A percentile compares a stretch with the other conserved stretches of the same genome.
phyloP scores from a whole-genome alignment of 1,140 invertebrate species.

The Drosophila yakuba region DNA sequence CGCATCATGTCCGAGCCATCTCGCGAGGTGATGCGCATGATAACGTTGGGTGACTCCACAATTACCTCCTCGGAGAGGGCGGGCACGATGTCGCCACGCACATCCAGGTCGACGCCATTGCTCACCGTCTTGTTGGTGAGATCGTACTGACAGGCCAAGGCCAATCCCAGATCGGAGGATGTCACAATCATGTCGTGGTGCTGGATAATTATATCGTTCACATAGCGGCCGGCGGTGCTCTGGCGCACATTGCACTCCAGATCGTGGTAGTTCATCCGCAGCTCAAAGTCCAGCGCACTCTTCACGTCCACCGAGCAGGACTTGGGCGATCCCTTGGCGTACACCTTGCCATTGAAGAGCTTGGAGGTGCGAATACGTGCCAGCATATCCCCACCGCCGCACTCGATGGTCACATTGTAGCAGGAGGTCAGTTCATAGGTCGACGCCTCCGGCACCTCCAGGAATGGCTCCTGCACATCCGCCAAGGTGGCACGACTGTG shows the following conservation, averaged over 20 bases:
- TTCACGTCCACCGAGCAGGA: constrained; percentile 95
- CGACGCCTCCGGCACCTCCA: constrained; percentile 94
- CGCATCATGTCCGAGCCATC: constrained; percentile 90
- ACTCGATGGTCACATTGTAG: constrained; percentile 97
- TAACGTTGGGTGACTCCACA: constrained; percentile 97
- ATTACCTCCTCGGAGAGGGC: constrained; percentile 93
- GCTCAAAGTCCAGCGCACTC: constrained; percentile 93
- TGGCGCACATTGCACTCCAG: constrained; percentile 95
- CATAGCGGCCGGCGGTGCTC: constrained; percentile 92
- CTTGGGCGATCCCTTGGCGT: constrained; percentile 96
- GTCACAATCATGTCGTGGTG: constrained; percentile 98
- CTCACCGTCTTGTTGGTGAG: constrained; percentile 96
- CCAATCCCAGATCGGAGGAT: constrained; percentile 95
- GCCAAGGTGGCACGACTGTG: constrained; percentile 94
- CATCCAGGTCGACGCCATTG: constrained; percentile 95
- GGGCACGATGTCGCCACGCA: constrained; percentile 93
- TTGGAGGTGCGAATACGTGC: constrained; percentile 96
- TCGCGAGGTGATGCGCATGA: constrained; percentile 95
- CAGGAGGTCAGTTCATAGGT: constrained; percentile 97
- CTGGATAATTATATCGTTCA: constrained; percentile 96
- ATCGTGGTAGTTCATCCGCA: constrained; percentile 96
- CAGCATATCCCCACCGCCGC: constrained; percentile 95
- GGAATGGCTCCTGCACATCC: constrained; percentile 95
- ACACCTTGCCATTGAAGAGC: constrained; percentile 97
- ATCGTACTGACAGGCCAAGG: constrained; percentile 97